Conservation (phyloP, 2,888 invertebrate species). For the Sphaeridia pumilis region DNA sequence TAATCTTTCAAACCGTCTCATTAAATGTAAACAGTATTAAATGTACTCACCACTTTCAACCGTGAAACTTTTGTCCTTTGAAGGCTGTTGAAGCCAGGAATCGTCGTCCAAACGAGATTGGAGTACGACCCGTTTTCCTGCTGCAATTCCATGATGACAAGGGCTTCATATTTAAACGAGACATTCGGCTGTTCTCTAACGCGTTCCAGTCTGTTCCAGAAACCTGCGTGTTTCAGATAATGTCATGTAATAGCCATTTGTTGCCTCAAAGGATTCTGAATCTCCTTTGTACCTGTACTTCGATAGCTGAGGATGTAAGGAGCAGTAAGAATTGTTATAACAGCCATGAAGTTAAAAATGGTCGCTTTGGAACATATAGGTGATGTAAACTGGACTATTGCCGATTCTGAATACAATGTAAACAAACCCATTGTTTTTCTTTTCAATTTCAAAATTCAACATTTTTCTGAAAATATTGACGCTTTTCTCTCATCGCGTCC, state of each 20-base stretch:
- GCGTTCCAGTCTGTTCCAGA: constrained; percentile 57
- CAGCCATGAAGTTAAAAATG: constrained; percentile 52
- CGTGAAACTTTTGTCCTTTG: constrained; percentile 47
- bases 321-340: constrained; percentile 51
- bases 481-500: too few species aligned
- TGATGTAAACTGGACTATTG: constrained; percentile 60
- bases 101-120: constrained; percentile 55
- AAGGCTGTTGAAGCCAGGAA: constrained; percentile 46
- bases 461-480: too few species aligned
- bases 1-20: too few species aligned
- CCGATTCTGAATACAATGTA: constrained; percentile 49
- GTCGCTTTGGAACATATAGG: constrained; percentile 63
- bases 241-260: too few species aligned
- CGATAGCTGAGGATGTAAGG: constrained; percentile 59
- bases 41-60: constrained; percentile 49
- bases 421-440: constrained; percentile 50
- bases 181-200: constrained; percentile 64
- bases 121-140: constrained; percentile 38
- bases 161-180: constrained; percentile 58
- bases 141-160: constrained; percentile 53
- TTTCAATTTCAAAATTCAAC: too few species aligned
- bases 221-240: too few species aligned
- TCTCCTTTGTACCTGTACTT: constrained; percentile 62
- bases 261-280: too few species aligned
- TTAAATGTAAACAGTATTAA: too few species aligned